phyloP scores from a whole-genome alignment of 1,140 invertebrate species.

The Drosophila jambulina region DNA sequence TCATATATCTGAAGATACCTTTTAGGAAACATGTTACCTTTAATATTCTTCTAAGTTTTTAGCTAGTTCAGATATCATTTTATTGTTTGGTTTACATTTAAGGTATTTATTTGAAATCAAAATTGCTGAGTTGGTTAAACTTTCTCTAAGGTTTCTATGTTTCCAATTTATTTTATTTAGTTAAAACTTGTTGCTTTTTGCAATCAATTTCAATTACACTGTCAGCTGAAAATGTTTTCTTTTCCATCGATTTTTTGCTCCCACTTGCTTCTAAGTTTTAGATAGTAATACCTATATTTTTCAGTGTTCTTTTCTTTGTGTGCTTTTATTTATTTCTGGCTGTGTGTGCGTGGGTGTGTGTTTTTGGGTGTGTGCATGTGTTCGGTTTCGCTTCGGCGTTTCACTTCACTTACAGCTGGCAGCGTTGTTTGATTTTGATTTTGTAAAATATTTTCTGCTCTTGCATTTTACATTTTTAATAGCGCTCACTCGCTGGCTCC shows the following conservation, averaged over 20 bases:
- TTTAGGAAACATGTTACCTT: neutral
- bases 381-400: conserved; percentile 59
- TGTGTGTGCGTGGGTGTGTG: neutral
- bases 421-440: conserved; percentile 83
- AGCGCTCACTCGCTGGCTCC: conserved; percentile 18
- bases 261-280: neutral
- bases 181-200: conserved; percentile 2
- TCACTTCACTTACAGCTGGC: conserved; percentile 73
- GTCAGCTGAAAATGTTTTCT: neutral
- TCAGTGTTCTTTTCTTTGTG: neutral
- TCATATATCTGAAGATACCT: no score
- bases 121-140: neutral
- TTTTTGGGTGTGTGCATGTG: conserved; percentile 41
- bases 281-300: neutral
- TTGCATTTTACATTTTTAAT: conserved; percentile 73
- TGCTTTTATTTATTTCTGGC: conserved; percentile 6
- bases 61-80: neutral
- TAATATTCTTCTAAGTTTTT: neutral
- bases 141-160: neutral
- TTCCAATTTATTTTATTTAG: neutral
- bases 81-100: neutral
- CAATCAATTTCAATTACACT: conserved; percentile 15
- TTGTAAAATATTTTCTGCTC: conserved; percentile 80
- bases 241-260: no score
- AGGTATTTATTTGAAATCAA: neutral